Base-by-base conservation (phyloP, 2,113 vertebrate species). In the Halcyon senegalensis region DNA sequence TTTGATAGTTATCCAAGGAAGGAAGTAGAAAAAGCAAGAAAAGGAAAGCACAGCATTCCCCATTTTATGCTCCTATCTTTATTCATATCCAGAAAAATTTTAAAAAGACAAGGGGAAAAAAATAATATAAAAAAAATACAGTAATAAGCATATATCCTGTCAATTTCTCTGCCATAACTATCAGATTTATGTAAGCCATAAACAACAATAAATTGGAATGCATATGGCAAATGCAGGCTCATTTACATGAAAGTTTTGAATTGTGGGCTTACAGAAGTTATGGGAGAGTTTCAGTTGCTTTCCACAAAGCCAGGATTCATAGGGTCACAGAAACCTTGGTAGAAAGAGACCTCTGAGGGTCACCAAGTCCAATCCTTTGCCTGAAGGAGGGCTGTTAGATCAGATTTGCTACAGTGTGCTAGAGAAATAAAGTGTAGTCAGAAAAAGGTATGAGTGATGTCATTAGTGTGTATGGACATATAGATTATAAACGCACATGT, bases 291-390 rank as follows among this genome's bases (percentile, higher is more conserved):
- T 44, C 16, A n/a, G 6, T 1, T 7, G 5, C 5, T 70, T 78
- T 79, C 10, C 13, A 44, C 2, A 6, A 75, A 46, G 15, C 2
- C 18, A 30, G 41, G 5, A 27, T 78, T 69, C 16, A 5, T 13
- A 58, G 7, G 5, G 18, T 10, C 17, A 27, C 24, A 63, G 28
- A 70, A 75, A 18, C 4, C 15, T 20, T 35, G 21, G 3, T 16
- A 27, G 37, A 72, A 72, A 58, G 15, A 62, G 25, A 35, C 3
- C 1, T 3, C 16, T 46, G 25, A 35, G 83, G 11, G 35, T 60
- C 53, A 59, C 4, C 0, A 0, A 33, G 8, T 16, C 46, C 35
- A 59, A 6, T 2, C 2, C 66, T 81, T 69, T 66, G 21, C 16
- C 37, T 53, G 14, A 79, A 87, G 12, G 44, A 7, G 12, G 9